A percentile compares a stretch with the other conserved stretches of the same genome.
phyloP scores from a whole-genome alignment of 2,797 vertebrate genomes.

The Xyrichtys novacula region DNA sequence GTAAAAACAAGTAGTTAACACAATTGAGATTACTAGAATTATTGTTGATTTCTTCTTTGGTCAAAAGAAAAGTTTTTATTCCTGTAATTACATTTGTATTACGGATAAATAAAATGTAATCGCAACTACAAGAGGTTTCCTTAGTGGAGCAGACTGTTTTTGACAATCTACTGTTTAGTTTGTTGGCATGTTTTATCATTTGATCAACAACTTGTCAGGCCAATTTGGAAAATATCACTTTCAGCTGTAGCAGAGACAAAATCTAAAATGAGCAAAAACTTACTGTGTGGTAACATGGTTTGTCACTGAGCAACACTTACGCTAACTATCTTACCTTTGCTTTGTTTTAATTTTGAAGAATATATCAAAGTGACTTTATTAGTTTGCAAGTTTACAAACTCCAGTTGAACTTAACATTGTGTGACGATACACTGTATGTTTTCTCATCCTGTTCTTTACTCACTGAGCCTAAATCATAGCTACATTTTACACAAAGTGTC shows the following conservation, averaged over 20 bases:
- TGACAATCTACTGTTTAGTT: constrained; percentile 67
- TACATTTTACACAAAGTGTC: constrained; percentile 45
- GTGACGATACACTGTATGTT: constrained; percentile 50
- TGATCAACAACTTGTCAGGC: constrained; percentile 25
- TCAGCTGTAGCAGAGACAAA: constrained; percentile 48
- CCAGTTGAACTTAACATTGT: constrained; percentile 29
- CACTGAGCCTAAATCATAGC: constrained; percentile 61
- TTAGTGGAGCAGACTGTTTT: constrained; percentile 48
- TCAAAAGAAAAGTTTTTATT: constrained; percentile 5
- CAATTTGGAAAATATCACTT: constrained; percentile 38
- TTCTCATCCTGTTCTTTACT: constrained; percentile 48
- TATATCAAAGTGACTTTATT: constrained; percentile 25
- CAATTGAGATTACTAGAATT: constrained; percentile 1
- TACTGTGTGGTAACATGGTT: constrained; percentile 47
- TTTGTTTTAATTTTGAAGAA: constrained; percentile 33
- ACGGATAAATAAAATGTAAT: constrained; percentile 13
- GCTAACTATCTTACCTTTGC: constrained; percentile 31
- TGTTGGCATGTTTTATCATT: constrained; percentile 34
- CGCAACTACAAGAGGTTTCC: constrained; percentile 14
- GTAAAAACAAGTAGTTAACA: constrained; percentile 8
- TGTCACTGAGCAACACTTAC: constrained; percentile 65
- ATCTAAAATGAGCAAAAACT: constrained; percentile 34
- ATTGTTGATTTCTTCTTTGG: constrained; percentile 20
- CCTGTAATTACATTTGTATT: constrained; percentile 6
- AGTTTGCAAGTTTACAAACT: constrained; percentile 57